A percentile compares a stretch with the other conserved stretches of the same genome.
Conservation (phyloP, 1,140 invertebrate genomes). For the Pseudomyrmex concolor region DNA sequence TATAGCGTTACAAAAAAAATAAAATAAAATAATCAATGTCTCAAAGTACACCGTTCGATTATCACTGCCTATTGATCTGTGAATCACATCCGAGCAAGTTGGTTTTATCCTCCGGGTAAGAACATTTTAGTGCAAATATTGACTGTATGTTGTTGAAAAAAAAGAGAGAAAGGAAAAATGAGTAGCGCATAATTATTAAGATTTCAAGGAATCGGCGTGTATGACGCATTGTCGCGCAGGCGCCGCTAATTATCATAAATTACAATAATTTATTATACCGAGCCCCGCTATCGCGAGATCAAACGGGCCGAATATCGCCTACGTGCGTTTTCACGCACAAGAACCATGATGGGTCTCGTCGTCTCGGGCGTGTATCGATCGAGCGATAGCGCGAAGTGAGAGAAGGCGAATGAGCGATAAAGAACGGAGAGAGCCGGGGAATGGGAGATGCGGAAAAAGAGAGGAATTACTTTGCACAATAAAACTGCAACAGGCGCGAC, state of each 20-base stretch:
- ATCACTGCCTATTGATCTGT: neutral
- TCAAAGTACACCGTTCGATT: neutral
- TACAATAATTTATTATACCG: constrained; percentile 54
- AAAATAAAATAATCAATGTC: neutral
- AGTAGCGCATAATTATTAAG: neutral
- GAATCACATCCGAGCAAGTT: neutral
- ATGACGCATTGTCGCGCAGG: neutral
- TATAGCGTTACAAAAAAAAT: neutral
- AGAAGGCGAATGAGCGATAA: constrained; percentile 26
- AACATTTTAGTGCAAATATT: neutral
- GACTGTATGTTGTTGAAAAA: neutral
- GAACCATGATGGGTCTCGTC: constrained; percentile 8
- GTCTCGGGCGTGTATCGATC: constrained; percentile 20
- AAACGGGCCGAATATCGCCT: constrained; percentile 42
- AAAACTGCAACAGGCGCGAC: constrained; percentile 25
- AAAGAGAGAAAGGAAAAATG: neutral
- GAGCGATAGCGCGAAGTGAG: neutral
- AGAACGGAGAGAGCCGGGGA: neutral
- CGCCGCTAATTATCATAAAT: constrained; percentile 67
- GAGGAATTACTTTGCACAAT: constrained; percentile 43
- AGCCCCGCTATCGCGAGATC: constrained; percentile 33
- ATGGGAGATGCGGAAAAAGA: neutral
- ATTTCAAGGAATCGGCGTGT: neutral
- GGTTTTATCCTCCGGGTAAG: neutral
- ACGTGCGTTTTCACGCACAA: constrained; percentile 9